These are phyloP conservation scores for Cremastinae sp. DNA, from an alignment of 2,888 invertebrate species.

Conservation along the genomic window DNA sequence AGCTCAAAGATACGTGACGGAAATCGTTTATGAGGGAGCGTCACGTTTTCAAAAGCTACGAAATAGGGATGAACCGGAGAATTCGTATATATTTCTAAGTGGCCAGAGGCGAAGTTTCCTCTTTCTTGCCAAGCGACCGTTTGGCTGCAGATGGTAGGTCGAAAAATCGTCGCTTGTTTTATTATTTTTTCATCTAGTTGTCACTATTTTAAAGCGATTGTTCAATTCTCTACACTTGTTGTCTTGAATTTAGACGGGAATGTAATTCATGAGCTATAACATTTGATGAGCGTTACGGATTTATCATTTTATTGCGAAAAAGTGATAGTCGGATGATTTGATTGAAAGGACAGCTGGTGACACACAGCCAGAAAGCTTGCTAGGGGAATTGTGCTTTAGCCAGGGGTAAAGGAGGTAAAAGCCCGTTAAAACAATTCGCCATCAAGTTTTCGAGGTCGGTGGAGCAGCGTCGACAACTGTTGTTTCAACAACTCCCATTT, in stretches of 20 bases:
- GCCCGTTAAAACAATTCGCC: constrained; percentile 53
- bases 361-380: constrained; percentile 7
- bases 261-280: too few species aligned
- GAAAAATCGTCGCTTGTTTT: constrained; percentile 8
- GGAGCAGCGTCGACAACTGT: constrained; percentile 49
- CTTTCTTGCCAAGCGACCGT: constrained; percentile 1
- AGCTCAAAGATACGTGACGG: constrained; percentile 73
- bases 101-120: constrained; percentile 8
- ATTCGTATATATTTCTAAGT: constrained; percentile 29
- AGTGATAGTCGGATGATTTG: constrained; percentile 3
- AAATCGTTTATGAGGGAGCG: constrained; percentile 66
- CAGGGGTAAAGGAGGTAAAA: constrained; percentile 5
- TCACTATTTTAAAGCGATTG: neutral
- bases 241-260: too few species aligned
- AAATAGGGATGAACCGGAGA: constrained; percentile 31
- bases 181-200: constrained; percentile 9
- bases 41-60: constrained; percentile 48
- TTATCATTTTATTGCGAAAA: constrained; percentile 26
- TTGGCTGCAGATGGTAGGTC: constrained; percentile 1
- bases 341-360: neutral
- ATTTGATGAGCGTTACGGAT: neutral
- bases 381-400: constrained; percentile 6
- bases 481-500: constrained; percentile 57
- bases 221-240: too few species aligned
- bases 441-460: constrained; percentile 51